Evolutionary conservation across 2,888 invertebrate genomes (phyloP), one percentile per base, ranked within the genome.

Genomic region (Crioceris asparagi): DNA sequence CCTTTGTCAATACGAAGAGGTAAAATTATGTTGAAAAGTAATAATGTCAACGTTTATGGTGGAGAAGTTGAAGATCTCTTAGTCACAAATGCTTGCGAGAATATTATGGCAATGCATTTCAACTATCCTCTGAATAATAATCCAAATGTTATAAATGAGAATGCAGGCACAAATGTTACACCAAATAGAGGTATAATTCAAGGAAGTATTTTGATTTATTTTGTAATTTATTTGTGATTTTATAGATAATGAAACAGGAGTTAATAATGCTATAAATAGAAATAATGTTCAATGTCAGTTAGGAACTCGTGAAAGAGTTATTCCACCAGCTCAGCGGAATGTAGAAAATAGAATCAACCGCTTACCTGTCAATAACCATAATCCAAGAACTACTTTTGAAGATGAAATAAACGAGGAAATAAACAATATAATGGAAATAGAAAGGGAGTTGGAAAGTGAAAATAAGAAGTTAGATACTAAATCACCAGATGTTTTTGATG

Each of bases 1-100:
- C 79, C 79, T 6, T 63, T 85, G n/a, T 69, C 70, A 40, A 79
- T 83, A 53, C 70, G 83, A 23, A 66, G 74, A 41, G 84, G 85
- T 0, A 68, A 79, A 40, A 54, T 87, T 25, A 65, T 84, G 49
- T 61, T 86, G 40, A 72, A 78, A 40, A 73, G 72, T 37, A 61
- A 61, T 30, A 66, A 74, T 32, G 55, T 83, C 4, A 69, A 71
- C 44, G 60, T 80, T 38, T 57, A 84, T 1, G 84, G 84, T 1
- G 86, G 86, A 1, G 81, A 83, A 60, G 79, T 83, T 1, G 78
- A 81, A 31, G 71, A 70, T 35, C 59, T 81, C 17, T 57, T 69
- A 0, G 54, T 71, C 1, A 50, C 65, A 2, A 75, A 81, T 61
- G 74, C 75, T 0, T 56, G 72, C 6, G 74, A 77, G 48, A 77